Conservation (phyloP, 2,113 vertebrate genomes). For the Peucedramus taeniatus region DNA sequence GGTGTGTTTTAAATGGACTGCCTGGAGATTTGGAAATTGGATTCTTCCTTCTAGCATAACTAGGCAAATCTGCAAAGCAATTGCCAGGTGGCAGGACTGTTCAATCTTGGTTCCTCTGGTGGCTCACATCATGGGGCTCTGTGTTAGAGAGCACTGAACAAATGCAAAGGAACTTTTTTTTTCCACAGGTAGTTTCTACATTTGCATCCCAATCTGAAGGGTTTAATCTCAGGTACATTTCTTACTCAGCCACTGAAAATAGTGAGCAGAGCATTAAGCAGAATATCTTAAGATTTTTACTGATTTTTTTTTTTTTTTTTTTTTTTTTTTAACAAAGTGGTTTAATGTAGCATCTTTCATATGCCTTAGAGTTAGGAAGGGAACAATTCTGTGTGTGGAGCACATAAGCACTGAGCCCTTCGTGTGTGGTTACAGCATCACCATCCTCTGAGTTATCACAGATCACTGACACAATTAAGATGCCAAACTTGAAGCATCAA, state of each 20-base stretch:
- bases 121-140: not conserved
- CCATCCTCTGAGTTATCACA: not conserved
- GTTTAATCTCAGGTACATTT: not conserved
- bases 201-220: not conserved
- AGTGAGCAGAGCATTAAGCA: not conserved
- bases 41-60: not conserved
- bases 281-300: not conserved
- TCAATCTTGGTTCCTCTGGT: not conserved
- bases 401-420: not conserved
- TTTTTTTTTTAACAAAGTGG: not conserved
- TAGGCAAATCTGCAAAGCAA: not conserved
- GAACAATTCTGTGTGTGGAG: not conserved
- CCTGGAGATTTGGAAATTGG: constrained; percentile 30
- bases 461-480: not conserved
- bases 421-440: fast-evolving
- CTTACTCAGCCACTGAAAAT: not conserved
- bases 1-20: constrained; percentile 13
- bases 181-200: not conserved
- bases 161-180: not conserved
- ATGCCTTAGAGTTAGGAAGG: not conserved
- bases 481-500: not conserved
- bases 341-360: not conserved
- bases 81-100: not conserved
- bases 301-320: not conserved
- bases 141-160: not conserved